phyloP scores from a whole-genome alignment of 2,113 vertebrate species.

The Emydocephalus ijimae region DNA sequence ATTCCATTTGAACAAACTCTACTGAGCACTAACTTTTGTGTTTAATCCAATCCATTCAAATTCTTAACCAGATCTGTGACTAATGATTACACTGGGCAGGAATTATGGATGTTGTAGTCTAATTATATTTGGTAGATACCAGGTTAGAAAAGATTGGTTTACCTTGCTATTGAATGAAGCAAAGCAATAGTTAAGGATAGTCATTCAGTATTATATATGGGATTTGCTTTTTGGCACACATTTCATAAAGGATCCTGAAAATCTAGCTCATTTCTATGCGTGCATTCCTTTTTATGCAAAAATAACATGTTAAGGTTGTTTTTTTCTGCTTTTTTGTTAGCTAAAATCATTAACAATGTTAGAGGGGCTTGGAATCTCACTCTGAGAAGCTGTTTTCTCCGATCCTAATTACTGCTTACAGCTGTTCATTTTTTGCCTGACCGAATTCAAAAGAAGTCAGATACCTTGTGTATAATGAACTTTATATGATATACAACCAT shows the following conservation, averaged over 20 bases:
- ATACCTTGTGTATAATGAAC: slow-evolving; percentile 79
- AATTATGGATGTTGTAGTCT: not conserved
- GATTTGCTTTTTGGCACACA: not conserved
- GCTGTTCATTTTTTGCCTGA: slow-evolving; percentile 89
- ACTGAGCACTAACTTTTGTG: not conserved
- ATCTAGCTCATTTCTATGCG: not conserved
- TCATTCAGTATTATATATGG: not conserved
- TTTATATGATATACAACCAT: slow-evolving; percentile 62
- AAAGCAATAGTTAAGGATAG: not conserved
- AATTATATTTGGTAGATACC: not conserved
- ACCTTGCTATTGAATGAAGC: not conserved
- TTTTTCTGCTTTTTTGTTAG: slow-evolving; percentile 2
- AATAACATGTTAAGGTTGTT: slow-evolving; percentile 15
- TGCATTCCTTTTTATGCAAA: not conserved
- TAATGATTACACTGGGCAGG: not conserved
- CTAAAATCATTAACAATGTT: slow-evolving; percentile 16
- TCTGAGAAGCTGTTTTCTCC: slow-evolving; percentile 52
- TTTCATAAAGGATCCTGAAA: not conserved
- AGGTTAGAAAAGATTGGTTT: not conserved
- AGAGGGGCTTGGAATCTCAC: slow-evolving; percentile 5
- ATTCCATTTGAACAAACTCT: not conserved
- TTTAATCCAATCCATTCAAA: not conserved
- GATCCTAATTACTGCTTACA: slow-evolving; percentile 71
- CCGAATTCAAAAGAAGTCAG: slow-evolving; percentile 71
- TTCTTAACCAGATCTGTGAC: not conserved